A percentile compares a stretch with the other conserved stretches of the same genome.
These are phyloP conservation scores for Theonella swinhoei DNA, from an alignment of 37 sponge, comb jelly and placozoan genomes.

Conservation along the genomic window DNA sequence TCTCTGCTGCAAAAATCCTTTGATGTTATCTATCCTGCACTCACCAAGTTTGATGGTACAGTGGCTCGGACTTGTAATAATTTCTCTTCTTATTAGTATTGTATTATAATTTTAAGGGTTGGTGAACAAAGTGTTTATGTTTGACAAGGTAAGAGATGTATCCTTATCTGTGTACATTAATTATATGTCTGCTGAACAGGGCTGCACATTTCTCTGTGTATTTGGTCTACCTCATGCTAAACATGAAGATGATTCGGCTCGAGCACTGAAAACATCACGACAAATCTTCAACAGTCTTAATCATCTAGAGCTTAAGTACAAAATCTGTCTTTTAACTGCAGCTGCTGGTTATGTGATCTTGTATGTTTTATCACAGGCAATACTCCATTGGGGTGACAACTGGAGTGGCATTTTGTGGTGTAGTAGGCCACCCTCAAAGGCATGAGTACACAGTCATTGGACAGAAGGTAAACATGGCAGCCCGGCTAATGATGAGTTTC, in stretches of 20 bases:
- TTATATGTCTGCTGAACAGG: conserved; percentile 20
- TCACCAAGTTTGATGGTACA: conserved; percentile 61
- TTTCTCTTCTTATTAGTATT: no score
- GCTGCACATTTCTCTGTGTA: conserved; percentile 92
- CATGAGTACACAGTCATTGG: conserved; percentile 98
- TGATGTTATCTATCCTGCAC: conserved; percentile 46
- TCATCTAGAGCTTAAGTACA: conserved; percentile 30
- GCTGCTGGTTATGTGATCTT: neutral
- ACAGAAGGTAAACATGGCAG: conserved; percentile 94
- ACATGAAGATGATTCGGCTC: conserved; percentile 79
- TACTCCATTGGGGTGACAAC: conserved; percentile 91
- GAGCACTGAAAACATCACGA: conserved; percentile 81
- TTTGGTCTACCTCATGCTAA: conserved; percentile 93
- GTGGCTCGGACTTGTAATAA: neutral
- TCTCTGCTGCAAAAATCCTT: conserved; percentile 66
- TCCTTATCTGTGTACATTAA: neutral
- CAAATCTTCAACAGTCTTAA: conserved; percentile 56
- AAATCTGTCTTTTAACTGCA: neutral
- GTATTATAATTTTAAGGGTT: conserved; percentile 44
- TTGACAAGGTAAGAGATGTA: conserved; percentile 76
- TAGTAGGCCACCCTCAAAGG: conserved; percentile 90
- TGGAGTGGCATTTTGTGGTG: conserved; percentile 93
- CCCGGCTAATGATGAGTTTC: conserved; percentile 92
- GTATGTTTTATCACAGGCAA: conserved; percentile 8
- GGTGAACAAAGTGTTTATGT: conserved; percentile 94